Conservation (phyloP, 2,113 vertebrate species). For the Sinocyclocheilus anophthalmus region DNA sequence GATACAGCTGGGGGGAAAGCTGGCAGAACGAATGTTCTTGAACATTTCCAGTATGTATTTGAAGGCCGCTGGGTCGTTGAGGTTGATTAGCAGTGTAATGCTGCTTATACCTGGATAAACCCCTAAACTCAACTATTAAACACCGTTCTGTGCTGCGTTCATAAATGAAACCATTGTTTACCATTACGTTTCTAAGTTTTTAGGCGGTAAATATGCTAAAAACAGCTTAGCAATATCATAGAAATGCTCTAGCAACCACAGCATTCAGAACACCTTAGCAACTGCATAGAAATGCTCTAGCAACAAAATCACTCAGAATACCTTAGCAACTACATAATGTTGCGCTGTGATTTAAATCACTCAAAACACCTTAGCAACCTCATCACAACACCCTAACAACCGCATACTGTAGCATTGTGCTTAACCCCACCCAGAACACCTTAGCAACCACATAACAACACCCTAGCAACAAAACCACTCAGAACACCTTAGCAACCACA, state of each 20-base stretch:
- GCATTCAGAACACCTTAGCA: no score
- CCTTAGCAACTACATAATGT: no score
- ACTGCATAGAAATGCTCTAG: no score
- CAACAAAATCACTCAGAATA: no score
- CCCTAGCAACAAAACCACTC: not conserved
- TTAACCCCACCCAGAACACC: no score
- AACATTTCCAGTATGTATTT: not conserved
- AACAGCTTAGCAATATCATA: not conserved
- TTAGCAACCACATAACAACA: not conserved
- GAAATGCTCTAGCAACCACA: not conserved
- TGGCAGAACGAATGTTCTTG: not conserved
- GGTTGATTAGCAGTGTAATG: not conserved
- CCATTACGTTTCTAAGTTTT: not conserved
- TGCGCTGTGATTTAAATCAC: no score
- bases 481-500: no score
- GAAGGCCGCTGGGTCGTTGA: slow-evolving; percentile 1
- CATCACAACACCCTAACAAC: no score
- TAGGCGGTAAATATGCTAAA: not conserved
- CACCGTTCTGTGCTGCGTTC: not conserved
- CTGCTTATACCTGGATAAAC: not conserved
- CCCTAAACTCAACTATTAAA: not conserved
- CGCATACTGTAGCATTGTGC: no score
- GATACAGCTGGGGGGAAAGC: not conserved
- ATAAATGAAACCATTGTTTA: not conserved
- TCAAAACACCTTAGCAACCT: no score